Evolutionary conservation across 92 coral and sea anemone genomes (phyloP), one percentile per base, ranked within the genome.

Genomic region (Hydrozoanthus gracilis): DNA sequence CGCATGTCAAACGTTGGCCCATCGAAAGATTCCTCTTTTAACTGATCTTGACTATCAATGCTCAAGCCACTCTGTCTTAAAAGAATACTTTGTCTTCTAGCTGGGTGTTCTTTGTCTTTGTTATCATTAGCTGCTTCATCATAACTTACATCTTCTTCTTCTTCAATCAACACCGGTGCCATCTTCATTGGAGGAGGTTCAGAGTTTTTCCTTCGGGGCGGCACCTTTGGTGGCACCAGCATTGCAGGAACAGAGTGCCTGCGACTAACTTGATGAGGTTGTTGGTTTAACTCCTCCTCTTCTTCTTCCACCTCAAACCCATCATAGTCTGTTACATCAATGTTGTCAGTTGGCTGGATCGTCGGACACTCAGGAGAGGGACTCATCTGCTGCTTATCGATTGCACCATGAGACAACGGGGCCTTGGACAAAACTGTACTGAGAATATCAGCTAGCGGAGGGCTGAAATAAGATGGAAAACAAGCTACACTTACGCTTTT

Each of bases 221-320:
- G 79, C 83, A 44, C 64, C 52, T 48, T 80, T 47, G 74, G 73
- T 2, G 75, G 85, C 66, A 60, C 75, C 71, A 80, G 18, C 72
- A 66, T 80, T 7, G 85, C 85, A 16, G 85, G 85, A 68, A 80
- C 85, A 65, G 85, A 80, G 46, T 80, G 85, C 50, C 85, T 80
- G 2, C 85, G 85, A 15, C 73, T 66, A 10, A 80, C 85, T 52
- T 80, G 85, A 52, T 80, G 85, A 50, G 45, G 49, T 56, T 84
- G 65, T 84, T 47, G 60, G 35, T 79, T 86, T 17, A 87, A 74
- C 55, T 55, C 82, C 27, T 77, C 90, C 44, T 90, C 79, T 8
- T 86, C 92, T 76, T 88, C 92, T 16, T 93, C 76, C 8, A 93
- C 90, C 66, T 93, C 96, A 89, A 93, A 93, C 17, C 96, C 96